These are phyloP conservation scores for Phytoseiulus persimilis DNA, from an alignment of 2,888 invertebrate species.

Conservation along the genomic window DNA sequence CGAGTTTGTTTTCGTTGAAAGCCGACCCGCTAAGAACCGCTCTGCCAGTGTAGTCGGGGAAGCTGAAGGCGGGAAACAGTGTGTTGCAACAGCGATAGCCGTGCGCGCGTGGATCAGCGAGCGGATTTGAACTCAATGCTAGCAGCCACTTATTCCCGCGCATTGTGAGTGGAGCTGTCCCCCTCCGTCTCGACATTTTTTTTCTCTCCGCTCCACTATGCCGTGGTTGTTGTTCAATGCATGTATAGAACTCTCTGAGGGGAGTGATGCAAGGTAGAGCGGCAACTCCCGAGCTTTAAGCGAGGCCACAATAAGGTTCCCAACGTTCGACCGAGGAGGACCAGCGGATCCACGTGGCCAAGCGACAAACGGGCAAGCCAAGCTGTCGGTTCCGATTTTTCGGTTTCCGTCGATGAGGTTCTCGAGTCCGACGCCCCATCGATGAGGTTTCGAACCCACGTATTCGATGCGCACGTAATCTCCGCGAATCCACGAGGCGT, in stretches of 20 bases:
- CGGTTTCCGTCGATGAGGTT: no score
- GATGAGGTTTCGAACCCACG: background rate
- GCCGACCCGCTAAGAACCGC: background rate
- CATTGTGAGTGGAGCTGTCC: background rate
- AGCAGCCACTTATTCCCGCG: background rate
- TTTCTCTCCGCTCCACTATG: background rate
- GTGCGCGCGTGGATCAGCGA: background rate
- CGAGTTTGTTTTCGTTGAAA: background rate
- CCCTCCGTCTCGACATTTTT: background rate
- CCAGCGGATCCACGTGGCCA: no score
- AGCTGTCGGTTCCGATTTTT: no score
- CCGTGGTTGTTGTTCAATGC: background rate
- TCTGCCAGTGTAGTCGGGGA: background rate
- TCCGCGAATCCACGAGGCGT: background rate
- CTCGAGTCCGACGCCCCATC: no score
- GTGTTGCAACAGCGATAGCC: background rate
- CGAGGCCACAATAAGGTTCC: no score
- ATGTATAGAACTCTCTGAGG: no score
- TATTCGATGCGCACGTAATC: background rate
- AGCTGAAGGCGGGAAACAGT: background rate
- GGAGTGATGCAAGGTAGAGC: no score
- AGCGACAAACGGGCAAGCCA: no score
- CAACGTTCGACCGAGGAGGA: no score
- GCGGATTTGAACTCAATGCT: background rate
- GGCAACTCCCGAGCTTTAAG: no score